Evolutionary conservation across 1,140 invertebrate genomes (phyloP).

Genomic region (Drosophila lacteicornis): DNA sequence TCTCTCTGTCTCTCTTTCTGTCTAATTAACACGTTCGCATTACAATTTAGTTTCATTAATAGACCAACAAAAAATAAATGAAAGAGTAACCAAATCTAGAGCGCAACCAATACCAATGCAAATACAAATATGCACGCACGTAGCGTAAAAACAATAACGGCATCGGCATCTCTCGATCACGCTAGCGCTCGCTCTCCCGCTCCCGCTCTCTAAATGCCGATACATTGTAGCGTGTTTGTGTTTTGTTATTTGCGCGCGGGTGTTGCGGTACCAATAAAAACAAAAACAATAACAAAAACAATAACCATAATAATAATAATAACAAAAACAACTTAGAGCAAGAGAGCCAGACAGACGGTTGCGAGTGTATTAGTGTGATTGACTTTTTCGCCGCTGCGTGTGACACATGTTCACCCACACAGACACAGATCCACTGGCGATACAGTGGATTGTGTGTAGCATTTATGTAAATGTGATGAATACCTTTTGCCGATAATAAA

Average conservation of each 20-base stretch:
- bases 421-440: background rate
- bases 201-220: constrained; percentile 48
- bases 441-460: constrained; percentile 20
- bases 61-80: constrained; percentile 31
- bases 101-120: constrained; percentile 24
- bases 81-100: constrained; percentile 53
- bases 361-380: constrained; percentile 38
- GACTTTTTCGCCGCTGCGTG: constrained; percentile 64
- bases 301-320: constrained; percentile 29
- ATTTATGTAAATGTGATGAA: constrained; percentile 46
- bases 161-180: constrained; percentile 44
- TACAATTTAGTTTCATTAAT: constrained; percentile 77
- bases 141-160: constrained; percentile 61
- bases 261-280: constrained; percentile 40
- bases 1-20: constrained; percentile 7
- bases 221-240: constrained; percentile 56
- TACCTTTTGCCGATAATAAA: constrained; percentile 43
- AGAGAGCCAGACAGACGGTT: constrained; percentile 11
- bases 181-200: background rate
- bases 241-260: constrained; percentile 77
- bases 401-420: constrained; percentile 61
- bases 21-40: constrained; percentile 72
- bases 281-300: constrained; percentile 20
- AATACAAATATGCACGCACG: constrained; percentile 31
- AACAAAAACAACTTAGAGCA: constrained; percentile 13